phyloP scores from a whole-genome alignment of 2,797 vertebrate species.

The Artibeus jamaicensis region DNA sequence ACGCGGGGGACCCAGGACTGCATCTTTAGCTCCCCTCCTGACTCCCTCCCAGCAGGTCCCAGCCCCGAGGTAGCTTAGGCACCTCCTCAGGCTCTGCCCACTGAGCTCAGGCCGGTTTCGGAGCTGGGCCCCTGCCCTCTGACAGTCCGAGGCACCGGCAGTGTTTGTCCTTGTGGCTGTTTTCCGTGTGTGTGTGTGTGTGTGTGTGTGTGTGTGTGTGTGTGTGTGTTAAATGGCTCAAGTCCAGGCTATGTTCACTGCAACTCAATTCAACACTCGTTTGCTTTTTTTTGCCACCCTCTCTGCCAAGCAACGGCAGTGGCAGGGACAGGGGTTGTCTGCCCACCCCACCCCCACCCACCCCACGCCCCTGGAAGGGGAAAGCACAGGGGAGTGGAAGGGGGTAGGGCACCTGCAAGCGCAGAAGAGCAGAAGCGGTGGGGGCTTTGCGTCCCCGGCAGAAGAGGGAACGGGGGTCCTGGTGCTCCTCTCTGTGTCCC shows the following conservation, averaged over 20 bases:
- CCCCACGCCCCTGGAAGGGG: not conserved
- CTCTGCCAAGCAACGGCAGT: not conserved
- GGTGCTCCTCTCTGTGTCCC: not conserved
- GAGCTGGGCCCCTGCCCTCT: not conserved
- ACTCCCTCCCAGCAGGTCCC: not conserved
- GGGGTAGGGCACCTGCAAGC: not conserved
- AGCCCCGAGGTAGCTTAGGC: not conserved
- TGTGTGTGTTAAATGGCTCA: not conserved
- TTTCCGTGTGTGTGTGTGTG: not conserved
- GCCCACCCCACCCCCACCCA: not conserved
- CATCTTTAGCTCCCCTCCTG: not conserved
- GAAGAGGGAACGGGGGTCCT: not conserved
- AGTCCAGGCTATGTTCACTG: conserved; percentile 27
- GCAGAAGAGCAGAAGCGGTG: not conserved
- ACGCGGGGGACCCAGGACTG: not conserved
- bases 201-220: fast-evolving
- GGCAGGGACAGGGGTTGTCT: not conserved
- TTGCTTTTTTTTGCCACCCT: conserved; percentile 16
- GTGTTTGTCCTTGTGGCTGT: conserved; percentile 48
- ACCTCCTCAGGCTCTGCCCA: not conserved
- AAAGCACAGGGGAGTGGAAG: not conserved
- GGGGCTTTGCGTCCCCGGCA: not conserved
- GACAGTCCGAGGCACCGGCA: conserved; percentile 42
- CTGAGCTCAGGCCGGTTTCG: not conserved
- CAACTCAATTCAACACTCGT: conserved; percentile 44